These are phyloP conservation scores for Dasypogon diadema DNA, from an alignment of 2,888 invertebrate species.

Conservation along the genomic window DNA sequence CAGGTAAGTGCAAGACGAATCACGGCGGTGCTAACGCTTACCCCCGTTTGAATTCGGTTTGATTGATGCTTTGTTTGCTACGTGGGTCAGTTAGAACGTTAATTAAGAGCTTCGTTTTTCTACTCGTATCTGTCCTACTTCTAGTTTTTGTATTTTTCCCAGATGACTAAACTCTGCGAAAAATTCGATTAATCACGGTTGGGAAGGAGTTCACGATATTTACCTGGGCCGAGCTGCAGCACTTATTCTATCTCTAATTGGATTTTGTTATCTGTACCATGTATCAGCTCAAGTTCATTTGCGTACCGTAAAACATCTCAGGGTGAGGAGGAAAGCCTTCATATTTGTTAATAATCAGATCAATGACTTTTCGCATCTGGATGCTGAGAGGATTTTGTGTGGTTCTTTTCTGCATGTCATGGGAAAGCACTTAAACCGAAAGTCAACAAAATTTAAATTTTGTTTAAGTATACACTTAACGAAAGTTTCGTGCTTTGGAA, in stretches of 20 bases:
- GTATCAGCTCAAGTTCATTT: conserved; percentile 19
- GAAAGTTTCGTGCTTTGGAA: conserved; percentile 17
- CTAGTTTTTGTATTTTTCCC: conserved; percentile 9
- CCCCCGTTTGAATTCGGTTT: conserved; percentile 35
- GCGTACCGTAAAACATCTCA: not conserved
- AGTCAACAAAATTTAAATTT: conserved; percentile 26
- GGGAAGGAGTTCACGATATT: conserved; percentile 20
- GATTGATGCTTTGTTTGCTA: conserved; percentile 54
- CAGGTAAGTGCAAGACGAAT: not conserved
- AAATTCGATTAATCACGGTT: conserved; percentile 39
- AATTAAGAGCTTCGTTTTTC: conserved; percentile 53
- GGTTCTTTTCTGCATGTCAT: too few species aligned
- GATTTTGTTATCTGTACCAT: conserved; percentile 23
- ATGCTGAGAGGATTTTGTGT: not conserved
- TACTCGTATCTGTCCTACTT: not conserved
- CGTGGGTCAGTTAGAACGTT: conserved; percentile 48
- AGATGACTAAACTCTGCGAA: conserved; percentile 10
- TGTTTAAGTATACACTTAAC: too few species aligned
- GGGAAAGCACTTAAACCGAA: not conserved
- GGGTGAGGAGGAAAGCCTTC: not conserved
- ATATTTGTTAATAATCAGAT: not conserved
- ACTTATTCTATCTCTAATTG: conserved; percentile 24
- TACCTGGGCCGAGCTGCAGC: conserved; percentile 10
- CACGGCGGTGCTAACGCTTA: not conserved
- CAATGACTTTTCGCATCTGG: not conserved